Percentiles rank a stretch among this genome's conserved stretches.
phyloP scores from a whole-genome alignment of 2,797 vertebrate genomes.

The Scolopax bukidnonensis region DNA sequence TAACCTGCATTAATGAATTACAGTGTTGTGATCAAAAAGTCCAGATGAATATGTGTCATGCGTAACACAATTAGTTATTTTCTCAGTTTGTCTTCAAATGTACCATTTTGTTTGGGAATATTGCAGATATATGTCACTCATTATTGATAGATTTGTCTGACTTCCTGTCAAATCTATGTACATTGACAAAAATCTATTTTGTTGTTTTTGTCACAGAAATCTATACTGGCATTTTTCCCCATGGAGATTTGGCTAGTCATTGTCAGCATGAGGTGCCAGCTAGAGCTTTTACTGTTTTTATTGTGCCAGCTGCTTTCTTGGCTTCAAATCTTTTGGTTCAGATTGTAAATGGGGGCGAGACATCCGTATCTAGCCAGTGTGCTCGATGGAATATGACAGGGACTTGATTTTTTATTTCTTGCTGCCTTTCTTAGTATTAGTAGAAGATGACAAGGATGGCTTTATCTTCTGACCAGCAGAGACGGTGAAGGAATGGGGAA shows the following conservation, averaged over 20 bases:
- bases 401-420: constrained; percentile 73
- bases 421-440: constrained; percentile 68
- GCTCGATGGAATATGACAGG: constrained; percentile 78
- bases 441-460: constrained; percentile 73
- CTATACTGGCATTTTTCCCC: constrained; percentile 80
- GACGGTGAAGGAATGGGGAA: background rate
- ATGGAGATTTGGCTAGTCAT: constrained; percentile 83
- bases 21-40: constrained; percentile 63
- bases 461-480: constrained; percentile 66
- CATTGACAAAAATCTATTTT: constrained; percentile 85
- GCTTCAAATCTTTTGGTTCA: constrained; percentile 81
- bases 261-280: constrained; percentile 81
- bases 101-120: constrained; percentile 77
- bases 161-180: constrained; percentile 83
- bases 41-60: constrained; percentile 64
- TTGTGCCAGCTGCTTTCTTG: constrained; percentile 85
- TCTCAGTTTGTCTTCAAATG: constrained; percentile 78
- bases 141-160: constrained; percentile 82
- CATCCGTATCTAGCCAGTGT: constrained; percentile 80
- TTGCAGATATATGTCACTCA: constrained; percentile 77
- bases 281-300: constrained; percentile 83
- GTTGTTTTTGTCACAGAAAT: constrained; percentile 83
- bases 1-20: constrained; percentile 60
- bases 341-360: constrained; percentile 83
- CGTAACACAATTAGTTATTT: constrained; percentile 73